phyloP scores from a whole-genome alignment of 2,888 invertebrate species.

The Agrotis segetum region DNA sequence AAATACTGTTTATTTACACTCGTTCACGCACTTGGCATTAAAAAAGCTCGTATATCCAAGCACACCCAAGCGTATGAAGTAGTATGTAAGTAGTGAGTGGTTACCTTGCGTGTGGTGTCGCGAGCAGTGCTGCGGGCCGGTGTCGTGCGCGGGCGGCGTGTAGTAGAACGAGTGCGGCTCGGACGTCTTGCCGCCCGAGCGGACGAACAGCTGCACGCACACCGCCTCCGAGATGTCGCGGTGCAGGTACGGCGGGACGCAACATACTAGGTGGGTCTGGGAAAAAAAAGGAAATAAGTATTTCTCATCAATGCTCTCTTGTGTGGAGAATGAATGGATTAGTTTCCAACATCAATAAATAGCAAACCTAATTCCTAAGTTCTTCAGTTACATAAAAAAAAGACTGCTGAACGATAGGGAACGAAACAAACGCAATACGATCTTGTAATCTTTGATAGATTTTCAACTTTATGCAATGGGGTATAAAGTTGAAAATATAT shows the following conservation, averaged over 20 bases:
- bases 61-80: slow-evolving; percentile 70
- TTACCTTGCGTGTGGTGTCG: slow-evolving; percentile 70
- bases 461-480: too few relatives aligned
- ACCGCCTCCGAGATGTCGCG: slow-evolving; percentile 93
- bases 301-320: too few relatives aligned
- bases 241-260: slow-evolving; percentile 94
- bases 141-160: slow-evolving; percentile 90
- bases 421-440: too few relatives aligned
- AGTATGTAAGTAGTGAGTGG: slow-evolving; percentile 67
- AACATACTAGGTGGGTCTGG: slow-evolving; percentile 97
- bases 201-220: slow-evolving; percentile 94
- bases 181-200: slow-evolving; percentile 96
- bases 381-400: too few relatives aligned
- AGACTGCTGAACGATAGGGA: too few relatives aligned
- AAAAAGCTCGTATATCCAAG: slow-evolving; percentile 30
- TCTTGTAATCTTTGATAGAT: too few relatives aligned
- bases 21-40: slow-evolving; percentile 38
- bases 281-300: background rate
- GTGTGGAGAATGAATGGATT: too few relatives aligned
- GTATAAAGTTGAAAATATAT: too few relatives aligned
- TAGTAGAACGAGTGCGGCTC: slow-evolving; percentile 96
- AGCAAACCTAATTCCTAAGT: too few relatives aligned
- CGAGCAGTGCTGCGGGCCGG: slow-evolving; percentile 79
- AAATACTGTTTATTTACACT: too few relatives aligned
- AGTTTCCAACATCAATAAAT: too few relatives aligned